These are phyloP conservation scores for Mesoclemmys tuberculata DNA, from an alignment of 2,113 vertebrate species.

Conservation along the genomic window DNA sequence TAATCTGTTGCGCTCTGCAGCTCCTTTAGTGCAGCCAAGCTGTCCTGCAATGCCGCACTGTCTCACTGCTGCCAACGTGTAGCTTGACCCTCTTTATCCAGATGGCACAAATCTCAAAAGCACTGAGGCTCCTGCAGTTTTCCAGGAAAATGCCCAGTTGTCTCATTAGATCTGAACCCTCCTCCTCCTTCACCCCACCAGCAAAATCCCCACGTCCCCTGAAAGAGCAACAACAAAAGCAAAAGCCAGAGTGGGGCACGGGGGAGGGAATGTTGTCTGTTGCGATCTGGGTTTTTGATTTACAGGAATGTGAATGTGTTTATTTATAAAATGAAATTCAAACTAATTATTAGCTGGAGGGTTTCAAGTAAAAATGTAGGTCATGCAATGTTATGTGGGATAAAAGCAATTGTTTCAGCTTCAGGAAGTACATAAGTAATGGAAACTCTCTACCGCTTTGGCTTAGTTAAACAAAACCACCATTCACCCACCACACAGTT, in stretches of 20 bases:
- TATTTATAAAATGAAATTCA: conserved; percentile 79
- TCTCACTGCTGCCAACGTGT: conserved; percentile 50
- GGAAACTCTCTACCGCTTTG: conserved; percentile 47
- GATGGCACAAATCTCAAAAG: conserved; percentile 74
- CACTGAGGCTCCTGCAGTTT: not conserved
- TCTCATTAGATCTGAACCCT: conserved; percentile 60
- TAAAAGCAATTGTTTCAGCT: conserved; percentile 78
- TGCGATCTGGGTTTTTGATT: not conserved
- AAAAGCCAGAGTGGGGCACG: not conserved
- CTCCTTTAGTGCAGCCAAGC: conserved; percentile 18
- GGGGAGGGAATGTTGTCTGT: not conserved
- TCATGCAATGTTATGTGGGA: conserved; percentile 68
- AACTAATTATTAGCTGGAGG: conserved; percentile 79
- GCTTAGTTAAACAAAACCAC: not conserved
- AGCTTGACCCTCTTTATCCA: conserved; percentile 80
- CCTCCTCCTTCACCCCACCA: not conserved
- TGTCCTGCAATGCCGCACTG: conserved; percentile 10
- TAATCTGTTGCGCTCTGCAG: conserved; percentile 58
- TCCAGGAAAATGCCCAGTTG: conserved; percentile 48
- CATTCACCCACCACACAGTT: accelerated
- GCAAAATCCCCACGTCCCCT: conserved; percentile 2
- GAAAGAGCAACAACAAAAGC: not conserved
- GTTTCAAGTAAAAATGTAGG: conserved; percentile 84
- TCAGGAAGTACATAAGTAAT: conserved; percentile 61
- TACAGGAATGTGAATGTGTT: conserved; percentile 68